A percentile compares a stretch with the other conserved stretches of the same genome.
Conservation (phyloP, 1,140 invertebrate species). For the Sarcophaga bullata region DNA sequence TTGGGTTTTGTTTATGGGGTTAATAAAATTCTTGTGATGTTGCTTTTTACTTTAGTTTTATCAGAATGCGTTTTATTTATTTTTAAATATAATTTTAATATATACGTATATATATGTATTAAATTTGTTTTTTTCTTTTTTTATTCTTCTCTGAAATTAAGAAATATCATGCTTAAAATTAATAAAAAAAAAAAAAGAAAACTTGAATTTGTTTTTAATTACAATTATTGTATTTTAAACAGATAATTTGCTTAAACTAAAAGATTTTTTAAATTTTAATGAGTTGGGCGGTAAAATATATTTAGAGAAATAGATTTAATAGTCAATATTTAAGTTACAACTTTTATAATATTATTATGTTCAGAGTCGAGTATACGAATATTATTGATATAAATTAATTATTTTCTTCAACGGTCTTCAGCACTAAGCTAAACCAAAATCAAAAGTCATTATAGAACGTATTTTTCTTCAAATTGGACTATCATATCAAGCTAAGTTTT, state of each 20-base stretch:
- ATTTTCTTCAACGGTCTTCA: too few relatives aligned
- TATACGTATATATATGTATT: background rate
- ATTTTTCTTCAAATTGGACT: too few relatives aligned
- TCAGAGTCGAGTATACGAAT: too few relatives aligned
- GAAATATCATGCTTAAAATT: conserved; percentile 15
- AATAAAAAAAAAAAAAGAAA: background rate
- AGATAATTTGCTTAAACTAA: conserved; percentile 1
- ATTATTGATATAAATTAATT: too few relatives aligned
- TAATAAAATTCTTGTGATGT: conserved; percentile 19
- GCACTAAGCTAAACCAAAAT: too few relatives aligned
- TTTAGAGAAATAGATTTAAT: background rate
- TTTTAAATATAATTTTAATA: conserved; percentile 12
- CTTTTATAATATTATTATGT: too few relatives aligned
- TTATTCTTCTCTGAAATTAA: conserved; percentile 2
- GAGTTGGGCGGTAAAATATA: background rate
- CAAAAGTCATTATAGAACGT: too few relatives aligned
- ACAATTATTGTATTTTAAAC: background rate
- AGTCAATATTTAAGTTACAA: background rate
- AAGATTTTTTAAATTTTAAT: background rate
- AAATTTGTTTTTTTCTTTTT: background rate
- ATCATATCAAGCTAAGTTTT: too few relatives aligned
- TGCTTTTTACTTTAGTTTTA: background rate
- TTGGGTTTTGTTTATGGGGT: background rate
- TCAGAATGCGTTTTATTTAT: conserved; percentile 12
- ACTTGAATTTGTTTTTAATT: conserved; percentile 8